phyloP scores from a whole-genome alignment of 1,140 invertebrate species.

The Drosophila leontia region DNA sequence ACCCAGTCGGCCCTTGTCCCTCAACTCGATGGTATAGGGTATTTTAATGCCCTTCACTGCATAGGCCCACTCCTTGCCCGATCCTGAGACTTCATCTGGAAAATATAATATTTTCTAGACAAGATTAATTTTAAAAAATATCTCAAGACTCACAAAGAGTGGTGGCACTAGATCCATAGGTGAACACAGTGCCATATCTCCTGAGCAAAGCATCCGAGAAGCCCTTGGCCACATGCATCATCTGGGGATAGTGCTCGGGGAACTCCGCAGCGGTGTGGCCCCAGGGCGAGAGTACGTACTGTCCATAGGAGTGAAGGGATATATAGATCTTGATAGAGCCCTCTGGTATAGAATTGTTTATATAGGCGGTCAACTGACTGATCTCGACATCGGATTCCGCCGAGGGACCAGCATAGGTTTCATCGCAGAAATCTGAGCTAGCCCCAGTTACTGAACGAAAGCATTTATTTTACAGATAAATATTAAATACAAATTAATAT shows the following conservation, averaged over 20 bases:
- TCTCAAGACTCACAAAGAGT: constrained; percentile 85
- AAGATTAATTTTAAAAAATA: not conserved
- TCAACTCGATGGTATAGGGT: constrained; percentile 88
- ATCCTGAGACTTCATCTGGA: constrained; percentile 86
- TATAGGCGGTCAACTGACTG: constrained; percentile 82
- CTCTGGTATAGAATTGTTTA: constrained; percentile 75
- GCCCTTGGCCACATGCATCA: constrained; percentile 85
- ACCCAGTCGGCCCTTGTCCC: constrained; percentile 90
- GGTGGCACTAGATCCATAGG: constrained; percentile 85
- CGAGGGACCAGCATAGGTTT: constrained; percentile 86
- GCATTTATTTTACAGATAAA: too few relatives aligned
- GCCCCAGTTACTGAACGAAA: constrained; percentile 84
- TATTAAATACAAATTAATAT: not conserved
- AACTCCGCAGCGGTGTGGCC: constrained; percentile 84
- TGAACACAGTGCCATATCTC: constrained; percentile 85
- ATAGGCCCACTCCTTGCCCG: constrained; percentile 91
- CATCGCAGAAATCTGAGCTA: constrained; percentile 86
- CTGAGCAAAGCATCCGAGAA: constrained; percentile 83
- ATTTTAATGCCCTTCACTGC: constrained; percentile 88
- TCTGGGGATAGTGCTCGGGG: constrained; percentile 86
- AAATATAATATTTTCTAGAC: not conserved
- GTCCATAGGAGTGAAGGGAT: constrained; percentile 86
- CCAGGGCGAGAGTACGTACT: constrained; percentile 85
- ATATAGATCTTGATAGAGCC: constrained; percentile 85
- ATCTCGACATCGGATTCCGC: constrained; percentile 88